These are phyloP conservation scores for Eupithecia subumbrata DNA, from an alignment of 2,888 invertebrate genomes.

Conservation along the genomic window DNA sequence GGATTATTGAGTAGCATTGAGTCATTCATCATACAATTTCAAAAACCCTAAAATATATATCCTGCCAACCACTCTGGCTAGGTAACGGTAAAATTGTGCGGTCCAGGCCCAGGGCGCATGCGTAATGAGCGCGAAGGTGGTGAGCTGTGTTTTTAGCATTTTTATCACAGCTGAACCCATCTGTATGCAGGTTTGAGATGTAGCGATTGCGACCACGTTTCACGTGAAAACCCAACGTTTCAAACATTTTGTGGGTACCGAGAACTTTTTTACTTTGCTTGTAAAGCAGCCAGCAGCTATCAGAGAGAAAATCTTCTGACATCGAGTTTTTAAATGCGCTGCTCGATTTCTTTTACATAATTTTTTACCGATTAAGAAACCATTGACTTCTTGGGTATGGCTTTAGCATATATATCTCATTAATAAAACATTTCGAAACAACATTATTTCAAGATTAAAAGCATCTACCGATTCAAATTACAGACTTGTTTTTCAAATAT, in stretches of 20 bases:
- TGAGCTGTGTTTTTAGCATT: conserved; percentile 51
- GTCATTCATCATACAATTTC: too few relatives aligned
- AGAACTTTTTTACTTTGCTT: conserved; percentile 6
- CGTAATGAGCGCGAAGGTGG: conserved; percentile 53
- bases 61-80: conserved; percentile 16
- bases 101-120: conserved; percentile 52
- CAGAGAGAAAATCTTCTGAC: not conserved
- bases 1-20: too few relatives aligned
- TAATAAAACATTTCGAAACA: conserved; percentile 21
- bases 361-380: not conserved
- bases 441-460: conserved; percentile 31
- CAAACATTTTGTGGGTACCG: conserved; percentile 20
- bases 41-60: not conserved
- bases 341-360: not conserved
- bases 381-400: not conserved
- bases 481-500: conserved; percentile 28
- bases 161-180: conserved; percentile 51
- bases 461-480: conserved; percentile 25
- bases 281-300: not conserved
- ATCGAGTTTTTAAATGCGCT: not conserved
- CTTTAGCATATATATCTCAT: conserved; percentile 2
- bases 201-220: conserved; percentile 33
- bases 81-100: conserved; percentile 45
- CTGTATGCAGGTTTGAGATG: conserved; percentile 43
- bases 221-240: conserved; percentile 34